phyloP scores from a whole-genome alignment of 1,140 invertebrate genomes.

The Trypoxylus dichotomus region DNA sequence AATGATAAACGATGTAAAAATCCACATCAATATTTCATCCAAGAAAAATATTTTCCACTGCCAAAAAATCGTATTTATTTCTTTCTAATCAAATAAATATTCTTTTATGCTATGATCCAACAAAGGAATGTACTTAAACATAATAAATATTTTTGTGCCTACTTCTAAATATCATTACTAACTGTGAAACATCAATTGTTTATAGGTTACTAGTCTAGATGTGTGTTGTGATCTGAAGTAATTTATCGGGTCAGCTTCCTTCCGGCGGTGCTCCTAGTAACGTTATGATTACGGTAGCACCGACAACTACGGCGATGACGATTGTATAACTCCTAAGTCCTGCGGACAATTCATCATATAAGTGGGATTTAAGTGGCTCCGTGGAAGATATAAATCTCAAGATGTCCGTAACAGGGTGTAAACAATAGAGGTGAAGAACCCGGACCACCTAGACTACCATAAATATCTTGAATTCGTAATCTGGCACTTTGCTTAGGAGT shows the following conservation, averaged over 20 bases:
- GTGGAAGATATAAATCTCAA: constrained; percentile 46
- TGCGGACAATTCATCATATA: constrained; percentile 41
- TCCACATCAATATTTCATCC: too few relatives aligned
- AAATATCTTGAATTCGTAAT: constrained; percentile 50
- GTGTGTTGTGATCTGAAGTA: not conserved
- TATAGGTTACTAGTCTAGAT: too few relatives aligned
- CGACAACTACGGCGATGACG: not conserved
- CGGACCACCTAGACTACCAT: constrained; percentile 45
- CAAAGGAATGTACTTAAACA: too few relatives aligned
- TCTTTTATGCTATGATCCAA: too few relatives aligned
- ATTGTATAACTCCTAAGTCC: constrained; percentile 27
- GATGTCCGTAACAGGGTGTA: constrained; percentile 49
- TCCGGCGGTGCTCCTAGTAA: not conserved
- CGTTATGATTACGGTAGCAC: not conserved
- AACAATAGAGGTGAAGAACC: constrained; percentile 49
- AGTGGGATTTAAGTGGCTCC: constrained; percentile 42
- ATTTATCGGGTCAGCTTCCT: not conserved
- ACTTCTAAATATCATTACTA: too few relatives aligned
- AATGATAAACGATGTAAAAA: too few relatives aligned
- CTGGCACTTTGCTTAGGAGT: constrained; percentile 47
- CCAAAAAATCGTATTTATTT: too few relatives aligned
- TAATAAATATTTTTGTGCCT: too few relatives aligned
- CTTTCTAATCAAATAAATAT: too few relatives aligned
- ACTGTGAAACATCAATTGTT: too few relatives aligned
- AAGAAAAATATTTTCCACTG: too few relatives aligned